Evolutionary conservation across 2,113 vertebrate species (phyloP), one percentile per base, ranked within the genome.

Genomic region (Atrichornis clamosus): DNA sequence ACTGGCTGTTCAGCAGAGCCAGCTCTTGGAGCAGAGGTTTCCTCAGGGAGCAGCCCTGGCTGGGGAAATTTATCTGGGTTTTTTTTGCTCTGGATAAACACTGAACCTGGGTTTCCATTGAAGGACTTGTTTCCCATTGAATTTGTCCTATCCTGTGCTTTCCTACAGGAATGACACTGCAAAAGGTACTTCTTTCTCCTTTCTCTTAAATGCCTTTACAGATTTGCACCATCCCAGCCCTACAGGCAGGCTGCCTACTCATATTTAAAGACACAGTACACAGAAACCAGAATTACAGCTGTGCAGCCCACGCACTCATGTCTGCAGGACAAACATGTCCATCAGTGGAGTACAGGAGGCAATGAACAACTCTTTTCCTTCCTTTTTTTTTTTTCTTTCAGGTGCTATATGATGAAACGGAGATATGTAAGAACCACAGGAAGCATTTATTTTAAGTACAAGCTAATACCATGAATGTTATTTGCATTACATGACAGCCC

Each of bases 361-460:
- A 93, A 75, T 27, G 86, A 92, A 87, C 24, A 79, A 87, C 16
- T 39, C 93, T 88, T 84, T 92, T 39, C 46, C 23, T 85, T 67
- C 27, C 42, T 22, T 52, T 49, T 59, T 82, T 86, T 58, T 83
- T 79, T 68, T 37, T 11, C 20, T 90, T 92, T 90, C 73, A 92
- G 92, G 83, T 94, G 86, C 42, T 93, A 53, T 69, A 78, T 90
- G 88, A 93, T 96, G 96, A 95, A 92, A 90, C 82, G 41, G 73
- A 96, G 94, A 89, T 92, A 92, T 81, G 16, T 79, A 87, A 92
- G 69, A 94, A 92, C 86, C 90, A 96, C 93, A 96, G 96, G 96
- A 97, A 96, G 69, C 77, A 84, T 95, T 97, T 94, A 93, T 93
- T 96, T 91, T 94, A 95, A 96, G 80, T 94, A 92, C 69, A 89